Evolutionary conservation across 1,140 invertebrate genomes (phyloP), one percentile per base, ranked within the genome.

Genomic region (Conus ventricosus): DNA sequence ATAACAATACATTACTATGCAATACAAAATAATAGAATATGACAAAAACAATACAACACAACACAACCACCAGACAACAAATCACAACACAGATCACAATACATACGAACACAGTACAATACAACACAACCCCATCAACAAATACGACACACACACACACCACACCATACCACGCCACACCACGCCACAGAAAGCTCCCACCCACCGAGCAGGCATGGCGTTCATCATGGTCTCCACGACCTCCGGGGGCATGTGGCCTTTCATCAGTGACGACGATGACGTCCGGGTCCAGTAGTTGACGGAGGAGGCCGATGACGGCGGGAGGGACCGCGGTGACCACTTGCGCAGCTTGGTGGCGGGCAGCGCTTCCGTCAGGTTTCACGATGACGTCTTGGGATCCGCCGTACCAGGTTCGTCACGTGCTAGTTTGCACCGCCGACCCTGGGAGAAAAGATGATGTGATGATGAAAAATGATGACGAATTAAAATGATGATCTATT

Each of bases 301-400:
- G n/a, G 11, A 71, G 67, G 23, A 1, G 11, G 15, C 67, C 67
- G 11, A 71, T 23, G 17, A 71, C 67, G 17, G 20, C 17, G 20
- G 67, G 67, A 13, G 67, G 67, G 17, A 71, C 67, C 20, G 67
- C 67, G 17, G 67, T 23, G 11, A 71, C 20, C 67, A 71, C 20
- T 71, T 71, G 20, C 67, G 67, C 6, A 71, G 67, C 67, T 71
- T 3, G 6, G 67, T 3, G 23, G 67, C 67, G 11, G 67, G 67
- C 67, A 71, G 23, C 15, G 67, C 15, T n/a, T 71, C 11, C 67
- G 67, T 71, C 67, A 71, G 67, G 67, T 71, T n/a, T 71, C 17
- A 71, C 67, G 67, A 71, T 71, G 67, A 71, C 67, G 67, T 71
- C 67, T 71, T 71, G 67, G 67, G 67, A 71, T 71, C n/a, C 20